Percentiles rank a stretch among this genome's conserved stretches.
These are phyloP conservation scores for Heliconius cydno DNA, from an alignment of 2,888 invertebrate genomes.

Conservation along the genomic window DNA sequence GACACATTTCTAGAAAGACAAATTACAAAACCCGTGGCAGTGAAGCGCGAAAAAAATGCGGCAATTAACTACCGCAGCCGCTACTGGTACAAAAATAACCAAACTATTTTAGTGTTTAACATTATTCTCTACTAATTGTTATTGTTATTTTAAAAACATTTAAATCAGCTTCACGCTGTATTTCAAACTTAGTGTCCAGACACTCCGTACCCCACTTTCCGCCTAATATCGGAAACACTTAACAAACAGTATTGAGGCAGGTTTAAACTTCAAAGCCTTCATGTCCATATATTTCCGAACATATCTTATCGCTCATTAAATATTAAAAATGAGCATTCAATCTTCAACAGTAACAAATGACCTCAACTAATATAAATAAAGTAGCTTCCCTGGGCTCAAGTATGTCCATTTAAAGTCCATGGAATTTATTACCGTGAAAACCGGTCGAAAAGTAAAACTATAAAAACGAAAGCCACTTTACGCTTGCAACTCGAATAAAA, in stretches of 20 bases:
- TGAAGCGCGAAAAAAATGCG: constrained; percentile 77
- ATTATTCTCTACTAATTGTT: constrained; percentile 40
- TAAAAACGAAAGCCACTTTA: constrained; percentile 72
- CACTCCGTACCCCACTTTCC: too few species aligned
- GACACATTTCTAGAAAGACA: constrained; percentile 83
- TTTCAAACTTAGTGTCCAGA: too few species aligned
- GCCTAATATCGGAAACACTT: neutral
- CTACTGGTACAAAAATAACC: constrained; percentile 66
- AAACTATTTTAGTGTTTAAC: constrained; percentile 65
- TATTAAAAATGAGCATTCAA: constrained; percentile 57
- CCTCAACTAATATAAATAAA: constrained; percentile 66
- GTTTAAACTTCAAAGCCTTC: constrained; percentile 45
- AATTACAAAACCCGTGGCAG: constrained; percentile 79
- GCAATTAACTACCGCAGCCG: constrained; percentile 76
- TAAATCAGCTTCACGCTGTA: too few species aligned
- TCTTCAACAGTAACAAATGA: constrained; percentile 69
- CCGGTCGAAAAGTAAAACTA: constrained; percentile 72
- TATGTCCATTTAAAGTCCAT: constrained; percentile 65
- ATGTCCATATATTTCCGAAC: constrained; percentile 23
- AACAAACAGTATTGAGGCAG: constrained; percentile 28
- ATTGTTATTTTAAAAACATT: constrained; percentile 15
- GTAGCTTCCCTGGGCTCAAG: constrained; percentile 64
- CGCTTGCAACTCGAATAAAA: constrained; percentile 72
- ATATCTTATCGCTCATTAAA: constrained; percentile 52
- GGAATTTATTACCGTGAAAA: constrained; percentile 68